Base-by-base conservation (phyloP, 2,113 vertebrate species). In the Irena cyanogastra region DNA sequence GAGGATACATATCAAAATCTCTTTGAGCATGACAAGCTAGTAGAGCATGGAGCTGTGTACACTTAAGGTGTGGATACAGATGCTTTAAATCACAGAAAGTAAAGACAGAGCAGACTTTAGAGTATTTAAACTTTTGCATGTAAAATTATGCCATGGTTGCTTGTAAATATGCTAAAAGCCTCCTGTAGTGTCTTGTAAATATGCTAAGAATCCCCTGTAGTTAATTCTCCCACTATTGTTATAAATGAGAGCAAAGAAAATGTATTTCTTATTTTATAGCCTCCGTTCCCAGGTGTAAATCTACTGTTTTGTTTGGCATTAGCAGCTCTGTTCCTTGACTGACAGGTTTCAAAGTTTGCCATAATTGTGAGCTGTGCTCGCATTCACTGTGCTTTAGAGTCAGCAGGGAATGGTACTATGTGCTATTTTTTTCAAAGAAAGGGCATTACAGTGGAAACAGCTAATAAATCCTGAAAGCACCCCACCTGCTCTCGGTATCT, bases 141-240 rank as follows among this genome's bases (percentile, higher is more conserved):
- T 87, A 90, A 94, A 97, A 93, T 82, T 39, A 76, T 96, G 79
- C 72, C 52, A 65, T 23, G 91, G 76, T 91, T 95, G 69, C 93
- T 90, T 95, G 90, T 96, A 97, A 97, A 95, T 96, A 96, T 91
- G 94, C 90, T 97, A 94, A 97, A 94, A 84, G 28, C 65, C 76
- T 96, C 94, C 95, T 95, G 93, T 80, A 90, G 89, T 20, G 66
- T 82, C 93, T 91, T 91, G 93, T 96, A 97, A 97, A 95, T 97
- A 96, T 95, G 90, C 81, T 95, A 92, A 97, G 75, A 79, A 94
- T 70, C 88, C 69, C 93, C 95, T 94, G 87, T 94, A 93, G 94
- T 88, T 92, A 88, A 65, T 79, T 94, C 33, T 30, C 16, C 63
- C 65, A 30, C 61, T 93, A 72, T 83, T 3, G 4, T 75, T 83